Conservation (phyloP, 2,888 invertebrate species). For the Orthosia incerta region DNA sequence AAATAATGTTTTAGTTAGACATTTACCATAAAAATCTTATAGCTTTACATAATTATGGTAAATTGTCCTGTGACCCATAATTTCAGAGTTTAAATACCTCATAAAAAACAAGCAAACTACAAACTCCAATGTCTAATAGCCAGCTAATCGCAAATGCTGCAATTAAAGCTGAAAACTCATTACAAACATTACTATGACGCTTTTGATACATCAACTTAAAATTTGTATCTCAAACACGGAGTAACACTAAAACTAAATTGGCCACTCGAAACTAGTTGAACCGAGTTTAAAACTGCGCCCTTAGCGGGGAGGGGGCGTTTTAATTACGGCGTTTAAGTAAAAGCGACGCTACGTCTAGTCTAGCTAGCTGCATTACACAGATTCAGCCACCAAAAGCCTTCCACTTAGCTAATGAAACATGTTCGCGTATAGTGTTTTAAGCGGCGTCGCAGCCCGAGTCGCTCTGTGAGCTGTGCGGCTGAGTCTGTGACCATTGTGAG, state of each 20-base stretch:
- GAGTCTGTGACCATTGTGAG: slow-evolving; percentile 76
- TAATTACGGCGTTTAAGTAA: slow-evolving; percentile 91
- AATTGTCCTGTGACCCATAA: neutral
- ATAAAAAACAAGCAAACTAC: neutral
- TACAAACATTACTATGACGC: slow-evolving; percentile 61
- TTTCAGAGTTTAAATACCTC: neutral
- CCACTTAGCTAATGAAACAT: slow-evolving; percentile 92
- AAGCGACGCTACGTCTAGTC: slow-evolving; percentile 88
- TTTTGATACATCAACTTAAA: slow-evolving; percentile 68
- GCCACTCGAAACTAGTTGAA: slow-evolving; percentile 87
- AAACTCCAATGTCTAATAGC: slow-evolving; percentile 17
- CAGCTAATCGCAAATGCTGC: slow-evolving; percentile 40
- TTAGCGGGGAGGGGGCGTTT: slow-evolving; percentile 86
- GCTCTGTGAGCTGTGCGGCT: slow-evolving; percentile 71
- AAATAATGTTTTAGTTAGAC: neutral
- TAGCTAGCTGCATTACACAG: slow-evolving; percentile 89
- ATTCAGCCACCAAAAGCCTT: slow-evolving; percentile 91
- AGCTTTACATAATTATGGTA: neutral
- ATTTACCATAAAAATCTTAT: neutral
- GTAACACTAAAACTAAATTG: slow-evolving; percentile 88
- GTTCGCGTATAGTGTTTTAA: slow-evolving; percentile 90
- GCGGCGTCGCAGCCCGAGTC: slow-evolving; percentile 78
- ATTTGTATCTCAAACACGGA: slow-evolving; percentile 80
- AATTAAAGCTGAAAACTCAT: slow-evolving; percentile 45
- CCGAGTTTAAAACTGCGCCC: slow-evolving; percentile 89